Percentiles rank a stretch among this genome's conserved stretches.
Conservation (phyloP, 2,113 vertebrate genomes). For the Geococcyx californianus region DNA sequence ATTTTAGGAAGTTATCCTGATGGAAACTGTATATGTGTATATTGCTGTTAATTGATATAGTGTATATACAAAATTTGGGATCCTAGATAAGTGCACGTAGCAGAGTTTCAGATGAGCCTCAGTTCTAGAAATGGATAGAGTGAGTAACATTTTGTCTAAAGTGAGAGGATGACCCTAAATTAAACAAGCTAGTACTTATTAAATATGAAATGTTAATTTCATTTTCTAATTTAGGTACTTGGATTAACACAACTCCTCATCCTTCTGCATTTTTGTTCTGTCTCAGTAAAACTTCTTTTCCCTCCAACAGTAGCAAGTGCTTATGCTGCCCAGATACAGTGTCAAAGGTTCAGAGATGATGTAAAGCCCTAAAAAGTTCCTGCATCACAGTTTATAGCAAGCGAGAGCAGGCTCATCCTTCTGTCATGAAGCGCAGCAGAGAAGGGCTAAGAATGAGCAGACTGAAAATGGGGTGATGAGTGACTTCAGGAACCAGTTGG, state of each 20-base stretch:
- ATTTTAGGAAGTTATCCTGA: neutral
- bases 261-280: neutral
- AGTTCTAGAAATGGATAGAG: neutral
- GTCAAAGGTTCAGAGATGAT: neutral
- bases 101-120: neutral
- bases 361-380: neutral
- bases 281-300: neutral
- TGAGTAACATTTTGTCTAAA: neutral
- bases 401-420: neutral
- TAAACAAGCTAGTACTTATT: neutral
- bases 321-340: neutral
- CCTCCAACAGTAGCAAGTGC: neutral
- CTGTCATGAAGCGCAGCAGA: rapidly evolving
- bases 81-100: neutral
- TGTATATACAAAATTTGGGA: neutral
- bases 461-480: neutral
- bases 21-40: neutral
- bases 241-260: neutral
- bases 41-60: neutral
- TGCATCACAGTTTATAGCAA: neutral
- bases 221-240: neutral
- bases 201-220: neutral
- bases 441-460: neutral
- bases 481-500: neutral
- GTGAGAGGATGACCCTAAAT: neutral